These are phyloP conservation scores for Morbakka virulenta DNA, from an alignment of 30 jellyfish, hydroid and myxozoan species.

Conservation along the genomic window DNA sequence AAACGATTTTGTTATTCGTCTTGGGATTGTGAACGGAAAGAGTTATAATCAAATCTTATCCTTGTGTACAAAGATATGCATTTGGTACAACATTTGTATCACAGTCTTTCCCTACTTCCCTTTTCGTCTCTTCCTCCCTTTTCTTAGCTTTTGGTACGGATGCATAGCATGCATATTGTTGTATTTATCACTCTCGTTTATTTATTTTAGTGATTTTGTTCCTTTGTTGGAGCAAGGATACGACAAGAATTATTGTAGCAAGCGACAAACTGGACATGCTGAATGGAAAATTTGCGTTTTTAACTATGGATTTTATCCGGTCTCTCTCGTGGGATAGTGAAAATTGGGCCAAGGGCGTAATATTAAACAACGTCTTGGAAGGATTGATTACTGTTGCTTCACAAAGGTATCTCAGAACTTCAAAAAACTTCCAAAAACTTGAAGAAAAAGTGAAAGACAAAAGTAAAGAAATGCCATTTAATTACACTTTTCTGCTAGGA, in stretches of 20 bases:
- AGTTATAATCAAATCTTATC: too few relatives aligned
- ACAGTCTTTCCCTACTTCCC: too few relatives aligned
- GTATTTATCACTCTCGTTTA: too few relatives aligned
- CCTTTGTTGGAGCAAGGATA: conserved; percentile 52
- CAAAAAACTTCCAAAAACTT: conserved; percentile 11
- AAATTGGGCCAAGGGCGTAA: conserved; percentile 48
- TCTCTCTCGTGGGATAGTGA: conserved; percentile 39
- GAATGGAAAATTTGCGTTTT: conserved; percentile 76
- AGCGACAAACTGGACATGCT: conserved; percentile 70
- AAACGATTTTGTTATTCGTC: too few relatives aligned
- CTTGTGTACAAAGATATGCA: too few relatives aligned
- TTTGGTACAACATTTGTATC: too few relatives aligned
- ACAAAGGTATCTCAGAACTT: neutral
- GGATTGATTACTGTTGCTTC: neutral
- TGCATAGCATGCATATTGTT: too few relatives aligned
- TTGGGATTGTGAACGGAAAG: too few relatives aligned
- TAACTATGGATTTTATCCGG: conserved; percentile 74
- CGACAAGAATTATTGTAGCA: conserved; percentile 25
- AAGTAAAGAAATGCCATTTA: conserved; percentile 77
- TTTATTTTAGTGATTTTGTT: conserved; percentile 74
- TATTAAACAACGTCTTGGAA: neutral
- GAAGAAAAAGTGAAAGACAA: conserved; percentile 62
- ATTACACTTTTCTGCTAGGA: conserved; percentile 25
- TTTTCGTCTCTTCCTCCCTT: too few relatives aligned
- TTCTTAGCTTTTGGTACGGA: too few relatives aligned